These are phyloP conservation scores for Arctocebus calabarensis DNA, from an alignment of 2,797 vertebrate species.

Conservation along the genomic window DNA sequence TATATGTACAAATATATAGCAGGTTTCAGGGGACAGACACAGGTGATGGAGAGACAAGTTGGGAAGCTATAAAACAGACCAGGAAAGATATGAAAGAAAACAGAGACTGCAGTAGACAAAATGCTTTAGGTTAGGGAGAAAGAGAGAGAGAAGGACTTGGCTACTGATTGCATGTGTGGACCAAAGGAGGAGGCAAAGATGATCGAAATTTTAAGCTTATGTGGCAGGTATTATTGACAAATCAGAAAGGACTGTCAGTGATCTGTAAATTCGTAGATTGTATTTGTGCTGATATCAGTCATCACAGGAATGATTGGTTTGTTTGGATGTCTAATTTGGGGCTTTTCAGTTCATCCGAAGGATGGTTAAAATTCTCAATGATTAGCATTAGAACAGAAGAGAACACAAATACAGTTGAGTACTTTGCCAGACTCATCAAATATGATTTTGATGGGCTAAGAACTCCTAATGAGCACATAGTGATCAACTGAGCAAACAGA, in stretches of 20 bases:
- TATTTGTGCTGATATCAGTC: not conserved
- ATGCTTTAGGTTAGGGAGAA: not conserved
- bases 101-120: accelerated
- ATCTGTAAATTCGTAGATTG: not conserved
- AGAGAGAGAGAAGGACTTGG: not conserved
- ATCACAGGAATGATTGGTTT: not conserved
- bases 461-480: not conserved
- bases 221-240: not conserved
- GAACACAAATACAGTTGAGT: constrained; percentile 10
- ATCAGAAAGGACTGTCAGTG: not conserved
- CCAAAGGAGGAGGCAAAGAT: not conserved
- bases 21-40: accelerated
- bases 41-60: not conserved
- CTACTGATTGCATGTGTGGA: not conserved
- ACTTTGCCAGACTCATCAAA: constrained; percentile 50
- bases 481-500: constrained; percentile 55
- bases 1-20: too few relatives aligned
- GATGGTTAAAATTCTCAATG: not conserved
- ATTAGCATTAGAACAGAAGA: constrained; percentile 26
- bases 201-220: not conserved
- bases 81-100: not conserved
- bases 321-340: not conserved
- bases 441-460: constrained; percentile 37
- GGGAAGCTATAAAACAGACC: not conserved
- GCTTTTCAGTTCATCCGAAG: constrained; percentile 12